phyloP scores from a whole-genome alignment of 2,797 vertebrate genomes.

The Thripadectes ignobilis region DNA sequence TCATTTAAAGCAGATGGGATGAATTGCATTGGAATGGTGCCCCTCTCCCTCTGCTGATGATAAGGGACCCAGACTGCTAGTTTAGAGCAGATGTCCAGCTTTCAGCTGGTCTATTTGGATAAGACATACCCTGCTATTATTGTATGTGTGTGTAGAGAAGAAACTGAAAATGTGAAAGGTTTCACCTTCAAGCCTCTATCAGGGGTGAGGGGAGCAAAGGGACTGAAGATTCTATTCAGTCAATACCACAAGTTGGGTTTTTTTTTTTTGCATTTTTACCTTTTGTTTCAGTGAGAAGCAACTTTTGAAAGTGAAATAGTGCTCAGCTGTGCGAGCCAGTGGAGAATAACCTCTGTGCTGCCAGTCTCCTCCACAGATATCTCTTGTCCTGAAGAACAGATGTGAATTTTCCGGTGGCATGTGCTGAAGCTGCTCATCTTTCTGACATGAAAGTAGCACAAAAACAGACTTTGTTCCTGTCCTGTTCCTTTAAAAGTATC shows the following conservation, averaged over 20 bases:
- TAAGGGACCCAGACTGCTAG: neutral
- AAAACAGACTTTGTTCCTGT: neutral
- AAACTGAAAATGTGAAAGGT: neutral
- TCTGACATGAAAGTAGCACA: neutral
- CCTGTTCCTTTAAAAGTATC: neutral
- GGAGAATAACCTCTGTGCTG: neutral
- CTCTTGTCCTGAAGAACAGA: neutral
- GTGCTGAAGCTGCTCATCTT: neutral
- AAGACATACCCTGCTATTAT: neutral
- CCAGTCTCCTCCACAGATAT: neutral
- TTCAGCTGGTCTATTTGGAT: neutral
- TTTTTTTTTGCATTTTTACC: neutral
- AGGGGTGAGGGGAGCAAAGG: neutral
- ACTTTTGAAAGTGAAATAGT: neutral
- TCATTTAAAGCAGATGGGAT: neutral
- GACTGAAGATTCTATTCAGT: neutral
- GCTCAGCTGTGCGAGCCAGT: neutral
- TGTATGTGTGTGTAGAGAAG: neutral
- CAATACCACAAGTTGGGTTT: neutral
- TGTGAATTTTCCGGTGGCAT: rapidly evolving
- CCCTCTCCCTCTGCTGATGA: neutral
- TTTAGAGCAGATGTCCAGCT: neutral
- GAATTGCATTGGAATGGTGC: neutral
- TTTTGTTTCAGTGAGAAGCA: neutral
- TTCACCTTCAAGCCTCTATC: neutral